A percentile compares a stretch with the other conserved stretches of the same genome.
Conservation (phyloP, 2,797 vertebrate genomes). For the Leptatherina wallacei region DNA sequence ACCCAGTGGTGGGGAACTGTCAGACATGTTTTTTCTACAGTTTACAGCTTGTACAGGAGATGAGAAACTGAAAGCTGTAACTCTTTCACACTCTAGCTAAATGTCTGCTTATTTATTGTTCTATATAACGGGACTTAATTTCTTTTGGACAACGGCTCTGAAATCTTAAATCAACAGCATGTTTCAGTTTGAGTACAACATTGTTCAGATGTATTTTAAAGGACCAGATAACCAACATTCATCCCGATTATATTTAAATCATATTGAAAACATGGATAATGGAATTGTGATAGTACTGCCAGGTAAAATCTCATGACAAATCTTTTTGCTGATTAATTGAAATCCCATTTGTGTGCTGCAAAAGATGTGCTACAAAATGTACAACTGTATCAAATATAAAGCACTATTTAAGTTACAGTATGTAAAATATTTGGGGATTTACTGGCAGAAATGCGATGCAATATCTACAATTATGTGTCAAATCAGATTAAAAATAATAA, state of each 20-base stretch:
- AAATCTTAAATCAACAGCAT: neutral
- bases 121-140: too few relatives aligned
- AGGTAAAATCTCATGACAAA: too few relatives aligned
- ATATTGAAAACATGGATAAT: neutral
- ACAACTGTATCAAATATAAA: too few relatives aligned
- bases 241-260: neutral
- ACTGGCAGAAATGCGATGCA: too few relatives aligned
- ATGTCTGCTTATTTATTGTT: neutral
- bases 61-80: neutral
- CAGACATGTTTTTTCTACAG: neutral
- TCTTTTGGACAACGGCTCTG: neutral
- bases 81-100: neutral
- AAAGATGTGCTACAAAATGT: too few relatives aligned
- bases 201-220: constrained; percentile 10
- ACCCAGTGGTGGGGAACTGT: constrained; percentile 30
- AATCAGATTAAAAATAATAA: too few relatives aligned
- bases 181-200: neutral
- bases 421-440: too few relatives aligned
- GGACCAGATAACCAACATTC: neutral
- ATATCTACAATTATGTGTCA: too few relatives aligned
- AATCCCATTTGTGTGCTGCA: too few relatives aligned
- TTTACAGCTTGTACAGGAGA: neutral
- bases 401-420: too few relatives aligned
- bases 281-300: neutral
- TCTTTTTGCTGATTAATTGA: too few relatives aligned